Conservation (phyloP, 2,797 vertebrate species). For the Gymnocypris eckloni region DNA sequence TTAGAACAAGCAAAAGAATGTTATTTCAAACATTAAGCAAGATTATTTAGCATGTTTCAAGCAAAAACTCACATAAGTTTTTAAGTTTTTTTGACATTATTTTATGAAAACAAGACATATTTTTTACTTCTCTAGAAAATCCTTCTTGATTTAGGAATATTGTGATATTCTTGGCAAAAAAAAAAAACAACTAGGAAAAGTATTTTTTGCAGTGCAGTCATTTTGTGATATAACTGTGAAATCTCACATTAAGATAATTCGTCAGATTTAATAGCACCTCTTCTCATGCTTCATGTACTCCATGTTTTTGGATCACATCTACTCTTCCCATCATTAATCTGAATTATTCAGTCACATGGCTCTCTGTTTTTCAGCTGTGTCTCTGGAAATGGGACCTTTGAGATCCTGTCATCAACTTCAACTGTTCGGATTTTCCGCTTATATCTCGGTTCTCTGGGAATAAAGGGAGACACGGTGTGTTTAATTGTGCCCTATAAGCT, state of each 20-base stretch:
- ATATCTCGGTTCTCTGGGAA: slow-evolving; percentile 31
- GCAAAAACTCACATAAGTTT: too few relatives aligned
- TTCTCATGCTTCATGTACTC: background rate
- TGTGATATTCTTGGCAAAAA: too few relatives aligned
- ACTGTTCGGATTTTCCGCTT: slow-evolving; percentile 69
- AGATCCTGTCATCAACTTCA: slow-evolving; percentile 55
- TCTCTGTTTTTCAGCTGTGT: slow-evolving; percentile 66
- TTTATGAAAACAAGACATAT: too few relatives aligned
- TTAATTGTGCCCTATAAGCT: slow-evolving; percentile 3
- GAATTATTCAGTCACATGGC: background rate
- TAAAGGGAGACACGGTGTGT: slow-evolving; percentile 64
- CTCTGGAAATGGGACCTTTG: slow-evolving; percentile 37
- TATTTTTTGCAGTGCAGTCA: accelerated
- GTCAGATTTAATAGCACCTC: background rate
- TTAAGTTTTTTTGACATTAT: too few relatives aligned
- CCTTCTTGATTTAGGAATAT: too few relatives aligned
- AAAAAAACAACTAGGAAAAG: too few relatives aligned
- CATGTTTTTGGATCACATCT: too few relatives aligned
- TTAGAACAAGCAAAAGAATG: too few relatives aligned
- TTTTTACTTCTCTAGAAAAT: too few relatives aligned
- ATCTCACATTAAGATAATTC: background rate
- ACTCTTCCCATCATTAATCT: background rate
- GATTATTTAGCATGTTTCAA: too few relatives aligned
- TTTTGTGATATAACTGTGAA: background rate
- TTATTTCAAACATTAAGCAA: too few relatives aligned